A percentile compares a stretch with the other conserved stretches of the same genome.
These are phyloP conservation scores for Channallabes apus DNA, from an alignment of 2,797 vertebrate species.

Conservation along the genomic window DNA sequence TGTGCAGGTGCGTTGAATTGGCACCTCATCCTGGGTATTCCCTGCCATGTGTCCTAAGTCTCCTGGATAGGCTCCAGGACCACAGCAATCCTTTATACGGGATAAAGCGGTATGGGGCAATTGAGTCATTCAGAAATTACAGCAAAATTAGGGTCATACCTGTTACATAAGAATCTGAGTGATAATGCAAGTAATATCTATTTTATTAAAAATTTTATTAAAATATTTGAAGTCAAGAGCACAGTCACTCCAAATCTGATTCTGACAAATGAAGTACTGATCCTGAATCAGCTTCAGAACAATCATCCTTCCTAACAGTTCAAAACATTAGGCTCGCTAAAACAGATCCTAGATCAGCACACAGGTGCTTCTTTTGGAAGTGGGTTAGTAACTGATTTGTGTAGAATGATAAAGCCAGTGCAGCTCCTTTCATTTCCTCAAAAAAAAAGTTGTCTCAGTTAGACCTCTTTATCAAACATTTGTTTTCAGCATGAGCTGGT, in stretches of 20 bases:
- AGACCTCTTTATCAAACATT: slow-evolving; percentile 18
- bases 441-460: slow-evolving; percentile 5
- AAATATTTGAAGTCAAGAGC: not conserved
- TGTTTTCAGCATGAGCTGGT: not conserved
- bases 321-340: not conserved
- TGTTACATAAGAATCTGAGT: too few species aligned
- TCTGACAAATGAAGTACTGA: not conserved
- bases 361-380: not conserved
- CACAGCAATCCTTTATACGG: too few species aligned
- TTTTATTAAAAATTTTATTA: too few species aligned
- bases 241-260: not conserved
- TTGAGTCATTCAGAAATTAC: too few species aligned
- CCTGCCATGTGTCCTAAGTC: too few species aligned
- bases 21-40: too few species aligned
- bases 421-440: not conserved
- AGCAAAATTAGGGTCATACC: too few species aligned
- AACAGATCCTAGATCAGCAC: slow-evolving; percentile 11
- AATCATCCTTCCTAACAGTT: not conserved
- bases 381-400: slow-evolving; percentile 10
- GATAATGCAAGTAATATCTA: too few species aligned
- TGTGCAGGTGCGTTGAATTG: too few species aligned
- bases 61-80: too few species aligned
- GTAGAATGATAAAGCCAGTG: not conserved
- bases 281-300: slow-evolving; percentile 16
- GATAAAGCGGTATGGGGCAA: too few species aligned